phyloP scores from a whole-genome alignment of 2,113 vertebrate species.

The Halcyon senegalensis region DNA sequence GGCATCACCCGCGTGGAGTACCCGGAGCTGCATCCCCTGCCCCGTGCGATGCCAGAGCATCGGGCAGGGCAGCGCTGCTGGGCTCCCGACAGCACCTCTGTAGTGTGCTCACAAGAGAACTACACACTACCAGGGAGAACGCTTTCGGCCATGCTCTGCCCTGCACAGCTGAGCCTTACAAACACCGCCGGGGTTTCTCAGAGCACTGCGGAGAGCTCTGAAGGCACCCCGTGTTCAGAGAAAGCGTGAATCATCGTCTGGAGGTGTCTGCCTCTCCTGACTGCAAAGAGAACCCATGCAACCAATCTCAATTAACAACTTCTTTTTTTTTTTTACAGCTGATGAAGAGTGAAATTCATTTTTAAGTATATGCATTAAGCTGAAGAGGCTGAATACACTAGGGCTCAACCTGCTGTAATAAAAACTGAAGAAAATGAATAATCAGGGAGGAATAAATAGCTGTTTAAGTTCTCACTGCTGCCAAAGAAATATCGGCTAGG shows the following conservation, averaged over 20 bases:
- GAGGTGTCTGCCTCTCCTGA: not conserved
- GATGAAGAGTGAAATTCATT: not conserved
- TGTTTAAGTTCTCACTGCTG: not conserved
- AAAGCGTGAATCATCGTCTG: not conserved
- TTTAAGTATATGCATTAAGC: not conserved
- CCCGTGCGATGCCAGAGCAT: not conserved
- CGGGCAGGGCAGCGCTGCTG: fast-evolving
- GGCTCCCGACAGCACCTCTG: not conserved
- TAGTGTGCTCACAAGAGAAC: not conserved
- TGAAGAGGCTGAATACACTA: not conserved
- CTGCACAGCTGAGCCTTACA: not conserved
- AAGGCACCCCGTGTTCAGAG: not conserved
- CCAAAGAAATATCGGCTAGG: not conserved
- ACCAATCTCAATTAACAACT: not conserved
- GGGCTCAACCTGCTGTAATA: not conserved
- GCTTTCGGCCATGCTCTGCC: not conserved
- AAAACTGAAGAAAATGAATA: not conserved
- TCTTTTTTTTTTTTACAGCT: not conserved
- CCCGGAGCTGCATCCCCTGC: fast-evolving
- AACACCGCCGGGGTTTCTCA: not conserved
- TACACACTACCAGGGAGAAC: fast-evolving
- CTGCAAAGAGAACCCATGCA: not conserved
- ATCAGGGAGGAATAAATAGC: not conserved
- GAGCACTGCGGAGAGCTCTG: not conserved
- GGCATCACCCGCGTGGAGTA: not conserved